Base-by-base conservation (phyloP, 1,140 invertebrate species). In the Arctopsyche grandis region DNA sequence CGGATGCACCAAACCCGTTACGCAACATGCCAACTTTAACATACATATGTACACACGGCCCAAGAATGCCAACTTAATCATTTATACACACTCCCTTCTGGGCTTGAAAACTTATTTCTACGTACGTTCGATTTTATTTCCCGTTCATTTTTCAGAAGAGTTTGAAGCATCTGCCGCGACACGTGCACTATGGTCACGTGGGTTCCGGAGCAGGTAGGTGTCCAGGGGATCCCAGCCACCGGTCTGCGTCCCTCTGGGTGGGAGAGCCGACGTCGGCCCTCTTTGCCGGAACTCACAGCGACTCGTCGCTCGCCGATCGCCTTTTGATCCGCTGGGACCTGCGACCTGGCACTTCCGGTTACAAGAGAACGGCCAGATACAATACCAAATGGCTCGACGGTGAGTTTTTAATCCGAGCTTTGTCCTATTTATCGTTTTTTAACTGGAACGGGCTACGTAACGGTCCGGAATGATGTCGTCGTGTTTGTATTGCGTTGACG, bases 321-420 rank as follows among this genome's bases (percentile, higher is more conserved):
- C 66, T 82, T n/a, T 70, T 79, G 14, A 71, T 75, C 21, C 71
- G 81, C 1, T 82, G 81, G 81, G 79, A 82, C 29, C 46, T 82
- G 5, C 7, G 22, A 24, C 80, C 75, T 12, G 44, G 21, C 22
- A 77, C 79, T n/a, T 77, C 75, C 12, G 52, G 56, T 0, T 82
- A 82, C 44, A 48, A 75, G 19, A 79, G 81, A 44, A 82, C 81
- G 0, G 24, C 79, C 16, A 82, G 75, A 75, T 79, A 82, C 58
- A 77, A 82, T 76, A 82, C 81, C 3, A 79, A 78, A 44, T 82
- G 81, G 81, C 66, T 82, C 38, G 79, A 82, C 29, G 58, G 81
- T 82, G 43, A 82, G 81, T 69, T n/a, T n/a, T 0, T 38, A 44
- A 14, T 52, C 48, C 48, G 48, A 3, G 48, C 48, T 52, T 12